Evolutionary conservation across 2,888 invertebrate species (phyloP).

Genomic region (Ctenicera cuprea): DNA sequence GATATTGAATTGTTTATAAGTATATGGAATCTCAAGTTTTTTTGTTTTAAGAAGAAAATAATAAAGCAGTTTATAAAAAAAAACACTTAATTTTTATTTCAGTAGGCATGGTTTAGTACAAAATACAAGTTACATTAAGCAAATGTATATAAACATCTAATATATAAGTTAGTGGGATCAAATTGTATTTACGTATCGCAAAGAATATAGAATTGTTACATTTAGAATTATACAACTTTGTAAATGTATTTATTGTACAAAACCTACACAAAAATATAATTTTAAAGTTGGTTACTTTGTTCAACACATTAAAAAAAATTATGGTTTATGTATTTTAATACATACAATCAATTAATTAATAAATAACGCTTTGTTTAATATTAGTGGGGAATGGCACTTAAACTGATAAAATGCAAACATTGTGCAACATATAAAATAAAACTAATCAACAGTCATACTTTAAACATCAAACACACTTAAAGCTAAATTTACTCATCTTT

Average conservation of each 20-base stretch:
- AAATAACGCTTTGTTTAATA: background rate
- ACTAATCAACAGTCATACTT: background rate
- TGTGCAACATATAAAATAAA: conserved; percentile 1
- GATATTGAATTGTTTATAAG: too few species aligned
- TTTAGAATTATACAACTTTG: conserved; percentile 5
- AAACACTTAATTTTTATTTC: background rate
- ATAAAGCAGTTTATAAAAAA: background rate
- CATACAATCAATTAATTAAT: background rate
- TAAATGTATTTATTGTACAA: conserved; percentile 10
- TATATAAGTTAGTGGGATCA: conserved; percentile 48
- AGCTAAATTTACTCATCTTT: conserved; percentile 61
- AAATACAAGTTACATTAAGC: conserved; percentile 15
- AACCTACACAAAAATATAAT: conserved; percentile 9
- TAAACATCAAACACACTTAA: background rate
- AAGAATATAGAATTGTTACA: conserved; percentile 21
- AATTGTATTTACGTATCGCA: conserved; percentile 31
- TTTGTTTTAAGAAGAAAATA: too few species aligned
- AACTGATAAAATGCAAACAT: conserved; percentile 6
- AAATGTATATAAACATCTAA: conserved; percentile 32
- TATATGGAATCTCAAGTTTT: background rate
- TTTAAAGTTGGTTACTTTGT: background rate
- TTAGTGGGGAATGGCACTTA: background rate
- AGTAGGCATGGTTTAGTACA: conserved; percentile 20
- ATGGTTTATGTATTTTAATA: background rate
- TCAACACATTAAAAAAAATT: background rate